phyloP scores from a whole-genome alignment of 2,797 vertebrate species.

The Sebastolobus altivelis region DNA sequence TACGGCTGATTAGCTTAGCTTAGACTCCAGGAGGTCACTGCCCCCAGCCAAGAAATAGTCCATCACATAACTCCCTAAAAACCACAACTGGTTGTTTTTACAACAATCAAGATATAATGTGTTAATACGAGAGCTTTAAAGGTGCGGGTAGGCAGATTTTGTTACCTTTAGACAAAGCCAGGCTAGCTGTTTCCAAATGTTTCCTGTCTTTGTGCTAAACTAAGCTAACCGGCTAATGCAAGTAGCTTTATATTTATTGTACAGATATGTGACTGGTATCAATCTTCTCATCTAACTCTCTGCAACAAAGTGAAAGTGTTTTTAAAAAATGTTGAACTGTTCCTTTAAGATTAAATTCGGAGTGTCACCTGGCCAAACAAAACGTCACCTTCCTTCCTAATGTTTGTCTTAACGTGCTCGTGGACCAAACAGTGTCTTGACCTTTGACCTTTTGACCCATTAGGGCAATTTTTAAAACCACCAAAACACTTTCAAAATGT shows the following conservation, averaged over 20 bases:
- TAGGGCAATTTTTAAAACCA: not conserved
- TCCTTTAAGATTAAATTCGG: too few relatives aligned
- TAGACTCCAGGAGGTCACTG: not conserved
- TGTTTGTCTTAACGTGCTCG: not conserved
- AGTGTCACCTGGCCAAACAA: not conserved
- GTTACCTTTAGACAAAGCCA: not conserved
- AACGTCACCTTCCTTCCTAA: not conserved
- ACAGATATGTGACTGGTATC: too few relatives aligned
- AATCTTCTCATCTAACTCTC: too few relatives aligned
- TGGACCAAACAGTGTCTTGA: not conserved
- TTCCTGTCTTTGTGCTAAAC: not conserved
- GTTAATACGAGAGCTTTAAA: not conserved
- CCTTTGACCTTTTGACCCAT: constrained; percentile 11
- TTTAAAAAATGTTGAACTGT: too few relatives aligned
- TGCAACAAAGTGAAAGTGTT: too few relatives aligned
- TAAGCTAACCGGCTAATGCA: not conserved
- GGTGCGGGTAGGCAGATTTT: not conserved
- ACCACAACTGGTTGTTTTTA: not conserved
- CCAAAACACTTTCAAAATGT: not conserved
- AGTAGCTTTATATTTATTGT: too few relatives aligned
- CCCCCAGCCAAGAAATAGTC: not conserved
- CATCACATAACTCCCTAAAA: too few relatives aligned
- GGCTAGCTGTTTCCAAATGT: not conserved
- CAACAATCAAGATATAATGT: not conserved
- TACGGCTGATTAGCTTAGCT: not conserved